A percentile compares a stretch with the other conserved stretches of the same genome.
Conservation (phyloP, 2,113 vertebrate species). For the Thermophis baileyi region DNA sequence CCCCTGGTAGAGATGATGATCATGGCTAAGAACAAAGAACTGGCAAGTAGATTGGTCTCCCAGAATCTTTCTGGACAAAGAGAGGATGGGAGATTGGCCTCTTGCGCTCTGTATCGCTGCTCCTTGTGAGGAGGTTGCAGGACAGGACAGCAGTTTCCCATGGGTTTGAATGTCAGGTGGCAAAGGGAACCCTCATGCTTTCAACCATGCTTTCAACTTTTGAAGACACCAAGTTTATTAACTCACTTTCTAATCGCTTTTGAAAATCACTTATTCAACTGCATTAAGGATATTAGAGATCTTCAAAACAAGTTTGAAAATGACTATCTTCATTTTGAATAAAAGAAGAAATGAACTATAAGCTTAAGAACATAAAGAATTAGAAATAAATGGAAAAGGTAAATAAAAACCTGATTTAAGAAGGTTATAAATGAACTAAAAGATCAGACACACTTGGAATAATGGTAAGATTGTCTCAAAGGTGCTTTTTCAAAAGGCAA, state of each 20-base stretch:
- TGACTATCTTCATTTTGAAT: not conserved
- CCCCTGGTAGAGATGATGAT: too few species aligned
- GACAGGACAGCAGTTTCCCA: not conserved
- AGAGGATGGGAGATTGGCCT: not conserved
- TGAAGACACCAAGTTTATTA: not conserved
- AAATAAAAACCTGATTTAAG: not conserved
- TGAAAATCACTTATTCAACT: not conserved
- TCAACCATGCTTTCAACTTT: not conserved
- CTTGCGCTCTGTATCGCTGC: not conserved
- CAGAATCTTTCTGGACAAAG: not conserved
- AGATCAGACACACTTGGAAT: not conserved
- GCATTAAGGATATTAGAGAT: not conserved
- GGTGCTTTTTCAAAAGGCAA: too few species aligned
- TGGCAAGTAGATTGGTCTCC: not conserved
- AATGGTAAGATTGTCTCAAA: too few species aligned
- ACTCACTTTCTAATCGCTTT: not conserved
- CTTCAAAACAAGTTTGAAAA: not conserved
- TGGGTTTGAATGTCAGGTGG: not conserved
- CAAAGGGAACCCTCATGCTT: not conserved
- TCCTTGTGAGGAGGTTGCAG: not conserved
- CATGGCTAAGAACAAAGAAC: not conserved
- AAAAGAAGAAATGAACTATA: not conserved
- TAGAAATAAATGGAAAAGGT: not conserved
- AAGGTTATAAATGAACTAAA: not conserved
- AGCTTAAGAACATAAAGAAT: not conserved